Evolutionary conservation across 2,797 vertebrate genomes (phyloP).

Genomic region (Anomalospiza imberbis): DNA sequence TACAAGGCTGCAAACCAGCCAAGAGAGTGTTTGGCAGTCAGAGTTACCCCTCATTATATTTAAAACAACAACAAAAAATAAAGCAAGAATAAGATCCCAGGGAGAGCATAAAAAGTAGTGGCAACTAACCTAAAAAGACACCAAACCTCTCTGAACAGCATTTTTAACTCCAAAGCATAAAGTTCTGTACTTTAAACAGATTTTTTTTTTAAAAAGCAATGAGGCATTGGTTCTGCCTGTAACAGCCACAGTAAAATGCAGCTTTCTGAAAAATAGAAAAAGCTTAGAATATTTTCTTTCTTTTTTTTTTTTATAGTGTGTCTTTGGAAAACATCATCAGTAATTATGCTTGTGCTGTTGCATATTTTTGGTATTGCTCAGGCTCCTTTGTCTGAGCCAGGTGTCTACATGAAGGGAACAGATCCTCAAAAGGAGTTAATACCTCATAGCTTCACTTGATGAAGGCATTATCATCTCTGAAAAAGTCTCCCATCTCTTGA

Average conservation of each 20-base stretch:
- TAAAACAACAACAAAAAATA: background rate
- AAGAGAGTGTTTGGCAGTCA: background rate
- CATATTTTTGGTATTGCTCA: background rate
- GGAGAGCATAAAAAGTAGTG: background rate
- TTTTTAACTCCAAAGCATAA: background rate
- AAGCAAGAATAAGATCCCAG: no score
- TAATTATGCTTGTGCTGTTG: background rate
- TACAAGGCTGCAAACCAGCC: background rate
- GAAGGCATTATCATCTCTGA: background rate
- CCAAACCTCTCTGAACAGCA: background rate
- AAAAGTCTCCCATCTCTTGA: background rate
- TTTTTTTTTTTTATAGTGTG: background rate
- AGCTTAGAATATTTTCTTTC: background rate
- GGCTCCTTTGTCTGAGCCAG: background rate
- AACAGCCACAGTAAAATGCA: background rate
- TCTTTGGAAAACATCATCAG: background rate
- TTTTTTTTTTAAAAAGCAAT: background rate
- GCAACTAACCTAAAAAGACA: background rate
- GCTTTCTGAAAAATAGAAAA: background rate
- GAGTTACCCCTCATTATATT: background rate
- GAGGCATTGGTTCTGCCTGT: background rate
- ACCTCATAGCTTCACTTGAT: background rate
- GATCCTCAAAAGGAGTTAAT: background rate
- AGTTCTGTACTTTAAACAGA: background rate
- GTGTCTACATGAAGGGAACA: background rate